A percentile compares a stretch with the other conserved stretches of the same genome.
These are phyloP conservation scores for Hyppa rectilinea DNA, from an alignment of 2,888 invertebrate species.

Conservation along the genomic window DNA sequence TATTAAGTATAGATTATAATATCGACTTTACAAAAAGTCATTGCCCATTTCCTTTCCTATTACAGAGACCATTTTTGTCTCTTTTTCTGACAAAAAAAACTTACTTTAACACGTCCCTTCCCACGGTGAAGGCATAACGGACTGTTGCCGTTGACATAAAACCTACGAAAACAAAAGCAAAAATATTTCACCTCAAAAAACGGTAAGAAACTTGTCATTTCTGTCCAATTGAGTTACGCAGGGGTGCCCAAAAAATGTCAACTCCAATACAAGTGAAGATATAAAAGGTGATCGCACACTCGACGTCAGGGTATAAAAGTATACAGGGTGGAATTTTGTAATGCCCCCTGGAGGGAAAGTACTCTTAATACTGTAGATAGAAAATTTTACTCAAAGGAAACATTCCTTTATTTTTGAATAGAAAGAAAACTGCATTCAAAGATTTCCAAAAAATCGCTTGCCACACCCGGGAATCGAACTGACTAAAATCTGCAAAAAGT, in stretches of 20 bases:
- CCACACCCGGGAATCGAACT: no score
- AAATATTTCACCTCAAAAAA: constrained; percentile 53
- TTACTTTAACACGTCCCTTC: constrained; percentile 8
- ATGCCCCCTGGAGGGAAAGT: no score
- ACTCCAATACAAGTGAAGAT: constrained; percentile 53
- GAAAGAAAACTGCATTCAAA: no score
- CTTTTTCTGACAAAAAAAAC: neutral
- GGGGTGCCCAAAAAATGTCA: constrained; percentile 71
- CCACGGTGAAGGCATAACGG: constrained; percentile 38
- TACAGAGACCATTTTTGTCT: neutral
- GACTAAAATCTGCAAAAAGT: no score
- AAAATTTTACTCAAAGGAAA: no score
- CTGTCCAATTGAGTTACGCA: constrained; percentile 74
- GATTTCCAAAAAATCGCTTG: no score
- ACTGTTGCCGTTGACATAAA: constrained; percentile 38
- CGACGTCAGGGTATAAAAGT: neutral
- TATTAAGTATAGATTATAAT: no score
- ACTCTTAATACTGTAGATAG: no score
- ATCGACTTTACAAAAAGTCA: neutral
- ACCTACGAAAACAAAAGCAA: constrained; percentile 51
- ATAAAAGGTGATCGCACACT: constrained; percentile 29
- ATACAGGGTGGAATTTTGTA: no score
- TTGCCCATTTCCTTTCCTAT: neutral
- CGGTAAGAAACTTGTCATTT: constrained; percentile 73
- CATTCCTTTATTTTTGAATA: no score